Percentiles rank a stretch among this genome's conserved stretches.
Evolutionary conservation across 92 coral and sea anemone genomes (phyloP).

Genomic region (Porites evermanni): DNA sequence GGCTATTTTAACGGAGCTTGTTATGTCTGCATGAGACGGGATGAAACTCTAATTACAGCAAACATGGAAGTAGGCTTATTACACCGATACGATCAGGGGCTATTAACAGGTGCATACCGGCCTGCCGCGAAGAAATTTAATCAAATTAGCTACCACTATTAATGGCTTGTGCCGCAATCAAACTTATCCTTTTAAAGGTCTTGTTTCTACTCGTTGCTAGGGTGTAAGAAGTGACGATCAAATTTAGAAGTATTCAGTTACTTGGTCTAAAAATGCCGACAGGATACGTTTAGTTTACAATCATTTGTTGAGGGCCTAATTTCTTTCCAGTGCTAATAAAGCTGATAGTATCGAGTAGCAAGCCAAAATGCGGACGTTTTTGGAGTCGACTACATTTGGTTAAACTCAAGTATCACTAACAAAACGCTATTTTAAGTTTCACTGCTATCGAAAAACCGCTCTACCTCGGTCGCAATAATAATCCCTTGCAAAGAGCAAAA

Average conservation of each 20-base stretch:
- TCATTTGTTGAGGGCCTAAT: conserved; percentile 26
- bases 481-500: not conserved
- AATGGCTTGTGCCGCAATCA: conserved; percentile 44
- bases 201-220: conserved; percentile 22
- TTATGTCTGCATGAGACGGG: conserved; percentile 4
- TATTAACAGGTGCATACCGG: conserved; percentile 53
- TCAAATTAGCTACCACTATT: conserved; percentile 57
- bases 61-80: conserved; percentile 24
- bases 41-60: conserved; percentile 26
- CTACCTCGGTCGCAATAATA: not conserved
- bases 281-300: conserved; percentile 44
- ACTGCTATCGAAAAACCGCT: not conserved
- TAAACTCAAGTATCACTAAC: not conserved
- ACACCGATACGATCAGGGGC: conserved; percentile 25
- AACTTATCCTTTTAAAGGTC: conserved; percentile 20
- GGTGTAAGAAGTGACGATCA: conserved; percentile 47
- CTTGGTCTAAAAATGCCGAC: conserved; percentile 32
- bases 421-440: not conserved
- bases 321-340: conserved; percentile 33
- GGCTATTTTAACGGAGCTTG: not conserved
- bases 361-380: conserved; percentile 18
- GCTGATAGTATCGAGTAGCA: conserved; percentile 29
- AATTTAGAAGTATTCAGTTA: conserved; percentile 33
- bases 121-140: conserved; percentile 47
- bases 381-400: not conserved